These are phyloP conservation scores for Ailurus styani DNA, from an alignment of 2,113 vertebrate species.

Conservation along the genomic window DNA sequence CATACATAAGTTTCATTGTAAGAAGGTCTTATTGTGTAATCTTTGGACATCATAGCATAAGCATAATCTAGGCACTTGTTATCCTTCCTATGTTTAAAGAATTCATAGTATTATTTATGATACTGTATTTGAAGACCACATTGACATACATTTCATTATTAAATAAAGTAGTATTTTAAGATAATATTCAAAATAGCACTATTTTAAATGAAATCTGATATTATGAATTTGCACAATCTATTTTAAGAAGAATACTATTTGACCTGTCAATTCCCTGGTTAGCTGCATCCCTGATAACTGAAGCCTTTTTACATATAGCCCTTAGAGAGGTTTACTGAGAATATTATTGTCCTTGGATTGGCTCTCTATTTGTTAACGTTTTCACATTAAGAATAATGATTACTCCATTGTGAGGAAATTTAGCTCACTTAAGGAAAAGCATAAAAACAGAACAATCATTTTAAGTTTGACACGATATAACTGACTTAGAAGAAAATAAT, in stretches of 20 bases:
- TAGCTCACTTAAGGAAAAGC: neutral
- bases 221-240: neutral
- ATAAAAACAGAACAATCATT: neutral
- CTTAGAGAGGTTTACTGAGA: slow-evolving; percentile 40
- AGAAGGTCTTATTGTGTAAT: neutral
- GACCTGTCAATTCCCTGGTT: neutral
- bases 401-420: neutral
- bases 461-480: neutral
- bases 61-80: neutral
- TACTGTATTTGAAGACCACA: neutral
- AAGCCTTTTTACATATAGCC: neutral
- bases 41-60: neutral
- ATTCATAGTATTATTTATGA: neutral
- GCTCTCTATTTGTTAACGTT: neutral
- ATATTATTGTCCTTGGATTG: slow-evolving; percentile 51
- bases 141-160: neutral
- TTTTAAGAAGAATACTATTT: neutral
- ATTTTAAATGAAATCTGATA: neutral
- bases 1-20: neutral
- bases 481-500: neutral
- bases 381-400: slow-evolving; percentile 17
- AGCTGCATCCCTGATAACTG: neutral
- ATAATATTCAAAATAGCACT: neutral
- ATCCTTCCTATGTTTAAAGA: neutral
- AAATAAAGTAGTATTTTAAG: neutral